phyloP scores from a whole-genome alignment of 1,140 invertebrate genomes.

The Gryon sp. region DNA sequence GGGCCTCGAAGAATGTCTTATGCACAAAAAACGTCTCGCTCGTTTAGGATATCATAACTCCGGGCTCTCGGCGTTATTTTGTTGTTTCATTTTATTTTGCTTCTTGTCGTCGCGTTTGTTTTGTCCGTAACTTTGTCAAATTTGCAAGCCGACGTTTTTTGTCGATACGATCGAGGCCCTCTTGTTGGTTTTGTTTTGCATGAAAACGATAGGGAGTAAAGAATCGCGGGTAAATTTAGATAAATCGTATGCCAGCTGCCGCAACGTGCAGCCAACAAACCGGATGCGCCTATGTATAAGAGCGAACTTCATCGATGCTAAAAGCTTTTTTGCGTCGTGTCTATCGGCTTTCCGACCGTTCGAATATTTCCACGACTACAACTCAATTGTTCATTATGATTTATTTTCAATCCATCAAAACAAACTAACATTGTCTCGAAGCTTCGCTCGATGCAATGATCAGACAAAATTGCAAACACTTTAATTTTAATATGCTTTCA shows the following conservation, averaged over 20 bases:
- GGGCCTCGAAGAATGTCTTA: slow-evolving; percentile 5
- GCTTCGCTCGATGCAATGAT: not conserved
- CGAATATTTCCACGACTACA: slow-evolving; percentile 29
- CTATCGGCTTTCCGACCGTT: slow-evolving; percentile 52
- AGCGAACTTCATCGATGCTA: slow-evolving; percentile 62
- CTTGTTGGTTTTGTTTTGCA: slow-evolving; percentile 48
- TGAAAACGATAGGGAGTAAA: slow-evolving; percentile 54
- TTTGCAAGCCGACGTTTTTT: slow-evolving; percentile 61
- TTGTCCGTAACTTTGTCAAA: slow-evolving; percentile 53
- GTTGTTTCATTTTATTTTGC: too few relatives aligned
- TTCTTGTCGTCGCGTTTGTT: slow-evolving; percentile 17
- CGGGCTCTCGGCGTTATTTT: too few relatives aligned
- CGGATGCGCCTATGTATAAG: slow-evolving; percentile 53
- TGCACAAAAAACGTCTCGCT: slow-evolving; percentile 29
- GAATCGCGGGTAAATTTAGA: slow-evolving; percentile 65
- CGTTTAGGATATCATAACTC: slow-evolving; percentile 49
- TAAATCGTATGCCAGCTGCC: slow-evolving; percentile 61
- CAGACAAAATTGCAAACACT: too few relatives aligned
- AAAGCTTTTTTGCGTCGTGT: slow-evolving; percentile 67
- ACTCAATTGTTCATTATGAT: slow-evolving; percentile 61
- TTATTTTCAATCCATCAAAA: not conserved
- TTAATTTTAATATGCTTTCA: too few relatives aligned
- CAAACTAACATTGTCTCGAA: not conserved
- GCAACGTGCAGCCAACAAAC: slow-evolving; percentile 39
- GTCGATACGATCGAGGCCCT: slow-evolving; percentile 34